Evolutionary conservation across 2,113 vertebrate genomes (phyloP), one percentile per base, ranked within the genome.

Genomic region (Indicator indicator): DNA sequence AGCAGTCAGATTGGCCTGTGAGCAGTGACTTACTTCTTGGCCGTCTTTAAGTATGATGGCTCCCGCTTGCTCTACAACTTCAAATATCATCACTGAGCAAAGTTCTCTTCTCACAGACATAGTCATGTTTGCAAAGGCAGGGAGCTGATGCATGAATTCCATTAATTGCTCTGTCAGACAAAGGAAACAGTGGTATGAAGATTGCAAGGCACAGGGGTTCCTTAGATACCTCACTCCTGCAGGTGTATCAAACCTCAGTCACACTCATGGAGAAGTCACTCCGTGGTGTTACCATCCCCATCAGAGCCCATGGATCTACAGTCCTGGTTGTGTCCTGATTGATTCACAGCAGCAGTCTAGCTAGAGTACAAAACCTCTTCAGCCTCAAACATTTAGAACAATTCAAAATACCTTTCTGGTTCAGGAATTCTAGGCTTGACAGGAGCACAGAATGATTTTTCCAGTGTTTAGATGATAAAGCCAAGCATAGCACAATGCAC

Each of bases 41-140:
- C 98, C 98, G 92, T 99, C 97, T 55, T 99, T 98, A 87, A 99
- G 98, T 63, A 99, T 98, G 96, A 99, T 72, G 23, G 99, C 99
- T 91, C 98, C 98, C 11, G 98, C 98, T 95, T 99, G 99, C 90
- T 99, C 99, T 42, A 99, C 98, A 11, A 99, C 99, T 97, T 99
- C 99, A 78, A 99, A 99, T 95, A 99, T 98, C 99, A 99, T 99
- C 95, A 99, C 99, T 14, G 98, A 98, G 81, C 99, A 99, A 67
- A 99, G 97, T 3, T 99, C 99, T 89, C 99, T 98, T 85, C 99
- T 98, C 92, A 99, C 99, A 24, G 98, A 99, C 99, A 99, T 99
- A 52, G 99, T 99, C 99, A 99, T 99, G 97, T 99, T 99, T 32
- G 99, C 98, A 90, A 99, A 99, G 56, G 99, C 99, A 12, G 99